Evolutionary conservation across 1,140 invertebrate genomes (phyloP).

Genomic region (Epicauta chinensis): DNA sequence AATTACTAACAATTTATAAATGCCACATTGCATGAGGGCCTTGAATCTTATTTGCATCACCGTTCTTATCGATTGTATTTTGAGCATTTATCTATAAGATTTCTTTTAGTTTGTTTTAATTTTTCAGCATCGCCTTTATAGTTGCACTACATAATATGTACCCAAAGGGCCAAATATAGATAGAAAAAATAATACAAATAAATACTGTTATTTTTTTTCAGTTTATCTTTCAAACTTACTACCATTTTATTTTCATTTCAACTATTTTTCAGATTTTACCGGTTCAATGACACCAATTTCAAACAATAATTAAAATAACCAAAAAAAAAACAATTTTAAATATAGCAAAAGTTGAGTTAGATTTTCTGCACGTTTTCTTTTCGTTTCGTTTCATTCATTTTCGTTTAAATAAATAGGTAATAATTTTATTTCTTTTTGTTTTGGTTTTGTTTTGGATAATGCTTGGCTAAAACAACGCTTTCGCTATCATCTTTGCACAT

Average conservation of each 20-base stretch:
- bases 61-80: neutral
- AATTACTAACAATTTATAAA: neutral
- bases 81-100: too few relatives aligned
- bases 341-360: slow-evolving; percentile 22
- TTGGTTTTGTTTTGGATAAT: slow-evolving; percentile 1
- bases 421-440: neutral
- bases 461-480: slow-evolving; percentile 36
- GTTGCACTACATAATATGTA: too few relatives aligned
- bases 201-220: slow-evolving; percentile 2
- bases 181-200: slow-evolving; percentile 7
- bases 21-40: slow-evolving; percentile 34
- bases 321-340: slow-evolving; percentile 18
- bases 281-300: slow-evolving; percentile 42
- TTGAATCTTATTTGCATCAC: slow-evolving; percentile 21
- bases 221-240: too few relatives aligned
- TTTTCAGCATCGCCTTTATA: too few relatives aligned
- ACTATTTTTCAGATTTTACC: slow-evolving; percentile 41
- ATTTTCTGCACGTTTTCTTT: slow-evolving; percentile 33
- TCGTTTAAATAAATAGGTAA: neutral
- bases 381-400: slow-evolving; percentile 35
- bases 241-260: slow-evolving; percentile 17
- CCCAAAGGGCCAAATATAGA: too few relatives aligned
- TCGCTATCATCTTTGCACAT: slow-evolving; percentile 32
- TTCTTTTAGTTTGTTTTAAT: too few relatives aligned
- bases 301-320: slow-evolving; percentile 28